These are phyloP conservation scores for Blastobasis adustella DNA, from an alignment of 2,888 invertebrate genomes.

Conservation along the genomic window DNA sequence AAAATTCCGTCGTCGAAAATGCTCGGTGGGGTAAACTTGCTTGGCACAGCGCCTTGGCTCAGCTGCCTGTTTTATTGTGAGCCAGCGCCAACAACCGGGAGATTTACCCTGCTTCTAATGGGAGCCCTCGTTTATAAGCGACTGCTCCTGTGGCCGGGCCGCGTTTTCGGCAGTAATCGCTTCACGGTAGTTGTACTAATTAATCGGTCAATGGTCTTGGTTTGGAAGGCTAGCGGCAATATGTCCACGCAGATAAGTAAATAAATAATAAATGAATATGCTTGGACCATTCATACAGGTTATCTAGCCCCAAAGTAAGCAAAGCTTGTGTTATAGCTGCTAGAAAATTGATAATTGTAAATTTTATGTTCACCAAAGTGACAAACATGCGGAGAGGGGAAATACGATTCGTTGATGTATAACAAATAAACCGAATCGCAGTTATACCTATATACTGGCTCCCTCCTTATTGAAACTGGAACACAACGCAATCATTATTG, in stretches of 20 bases:
- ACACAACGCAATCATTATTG: no score
- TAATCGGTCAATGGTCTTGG: not conserved
- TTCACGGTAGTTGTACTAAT: not conserved
- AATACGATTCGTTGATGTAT: no score
- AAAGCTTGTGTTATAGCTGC: no score
- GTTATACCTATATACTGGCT: no score
- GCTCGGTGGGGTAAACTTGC: slow-evolving; percentile 33
- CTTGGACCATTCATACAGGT: not conserved
- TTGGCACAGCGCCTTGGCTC: slow-evolving; percentile 57
- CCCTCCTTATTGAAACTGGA: no score
- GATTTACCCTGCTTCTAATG: slow-evolving; percentile 48
- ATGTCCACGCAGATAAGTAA: not conserved
- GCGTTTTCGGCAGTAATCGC: slow-evolving; percentile 37
- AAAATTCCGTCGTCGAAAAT: slow-evolving; percentile 6
- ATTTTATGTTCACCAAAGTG: no score
- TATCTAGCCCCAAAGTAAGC: not conserved
- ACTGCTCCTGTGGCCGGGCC: slow-evolving; percentile 39
- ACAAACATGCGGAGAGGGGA: no score
- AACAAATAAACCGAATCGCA: no score
- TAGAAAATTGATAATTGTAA: no score
- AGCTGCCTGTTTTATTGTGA: slow-evolving; percentile 47
- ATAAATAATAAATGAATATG: not conserved
- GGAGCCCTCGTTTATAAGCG: slow-evolving; percentile 42
- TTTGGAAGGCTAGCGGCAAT: not conserved
- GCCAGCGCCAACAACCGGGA: slow-evolving; percentile 48